A percentile compares a stretch with the other conserved stretches of the same genome.
These are phyloP conservation scores for Myopa testacea DNA, from an alignment of 2,888 invertebrate species.

Conservation along the genomic window DNA sequence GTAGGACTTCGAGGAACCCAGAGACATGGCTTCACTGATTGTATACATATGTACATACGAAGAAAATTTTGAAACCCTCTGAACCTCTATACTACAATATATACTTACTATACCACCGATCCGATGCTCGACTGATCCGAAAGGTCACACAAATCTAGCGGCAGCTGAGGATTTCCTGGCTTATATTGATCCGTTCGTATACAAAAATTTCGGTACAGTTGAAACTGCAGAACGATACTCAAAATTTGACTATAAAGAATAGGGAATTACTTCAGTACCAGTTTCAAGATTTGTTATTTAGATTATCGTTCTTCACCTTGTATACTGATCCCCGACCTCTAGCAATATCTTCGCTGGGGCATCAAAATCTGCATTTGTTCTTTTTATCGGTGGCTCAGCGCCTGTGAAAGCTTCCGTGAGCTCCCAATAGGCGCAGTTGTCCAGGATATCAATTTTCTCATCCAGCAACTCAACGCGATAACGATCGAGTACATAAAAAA, in stretches of 20 bases:
- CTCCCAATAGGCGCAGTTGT: constrained; percentile 77
- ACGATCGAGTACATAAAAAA: too few species aligned
- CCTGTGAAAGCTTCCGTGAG: constrained; percentile 75
- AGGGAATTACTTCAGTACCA: background rate
- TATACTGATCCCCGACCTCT: constrained; percentile 77
- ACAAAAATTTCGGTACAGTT: constrained; percentile 80
- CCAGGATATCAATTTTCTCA: too few species aligned
- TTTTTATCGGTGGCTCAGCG: constrained; percentile 75
- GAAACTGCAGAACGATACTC: constrained; percentile 85
- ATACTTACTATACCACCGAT: constrained; percentile 73
- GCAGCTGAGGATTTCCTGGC: constrained; percentile 74
- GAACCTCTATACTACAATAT: background rate
- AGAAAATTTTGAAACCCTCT: too few species aligned
- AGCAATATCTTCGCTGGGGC: constrained; percentile 82
- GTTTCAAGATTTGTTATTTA: background rate
- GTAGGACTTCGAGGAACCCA: constrained; percentile 83
- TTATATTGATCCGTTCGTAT: constrained; percentile 83
- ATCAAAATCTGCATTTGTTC: constrained; percentile 79
- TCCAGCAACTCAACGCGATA: too few species aligned
- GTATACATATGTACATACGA: too few species aligned
- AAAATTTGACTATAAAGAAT: constrained; percentile 70
- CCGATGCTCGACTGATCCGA: constrained; percentile 84
- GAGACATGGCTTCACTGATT: constrained; percentile 75
- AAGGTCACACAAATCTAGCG: constrained; percentile 88
- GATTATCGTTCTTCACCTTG: constrained; percentile 70